Evolutionary conservation across 2,797 vertebrate species (phyloP).

Genomic region (Squalus acanthias): DNA sequence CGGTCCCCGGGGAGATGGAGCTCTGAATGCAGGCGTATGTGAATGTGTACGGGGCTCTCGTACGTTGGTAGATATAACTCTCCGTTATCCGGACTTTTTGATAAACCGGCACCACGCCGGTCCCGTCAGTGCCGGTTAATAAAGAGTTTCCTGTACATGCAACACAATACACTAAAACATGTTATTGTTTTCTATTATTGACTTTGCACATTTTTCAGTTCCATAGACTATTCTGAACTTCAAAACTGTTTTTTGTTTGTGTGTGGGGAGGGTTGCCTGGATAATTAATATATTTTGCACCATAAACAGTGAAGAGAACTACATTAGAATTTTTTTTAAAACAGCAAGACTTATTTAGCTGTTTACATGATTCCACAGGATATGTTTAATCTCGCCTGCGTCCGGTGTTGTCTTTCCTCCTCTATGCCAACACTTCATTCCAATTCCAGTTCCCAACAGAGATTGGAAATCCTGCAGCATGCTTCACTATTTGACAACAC

Average conservation of each 20-base stretch:
- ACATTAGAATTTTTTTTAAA: background rate
- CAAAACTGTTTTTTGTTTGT: background rate
- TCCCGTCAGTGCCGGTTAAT: too few species aligned
- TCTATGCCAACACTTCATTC: background rate
- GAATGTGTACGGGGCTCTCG: too few species aligned
- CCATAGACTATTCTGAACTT: background rate
- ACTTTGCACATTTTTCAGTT: background rate
- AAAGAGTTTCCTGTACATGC: too few species aligned
- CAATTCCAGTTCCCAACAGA: background rate
- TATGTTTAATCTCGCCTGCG: background rate
- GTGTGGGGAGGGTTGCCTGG: background rate
- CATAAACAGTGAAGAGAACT: background rate
- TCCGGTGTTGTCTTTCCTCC: background rate
- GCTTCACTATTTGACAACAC: background rate
- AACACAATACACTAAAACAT: background rate
- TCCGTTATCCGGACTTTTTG: too few species aligned
- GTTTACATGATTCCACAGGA: background rate
- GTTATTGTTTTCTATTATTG: background rate
- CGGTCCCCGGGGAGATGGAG: too few species aligned
- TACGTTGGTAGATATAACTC: too few species aligned
- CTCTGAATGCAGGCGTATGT: too few species aligned
- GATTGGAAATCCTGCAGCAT: background rate
- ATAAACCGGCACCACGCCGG: too few species aligned
- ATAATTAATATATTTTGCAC: constrained; percentile 6
- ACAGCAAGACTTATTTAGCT: background rate